Base-by-base conservation (phyloP, 1,140 invertebrate species). In the Apocrypta bakeri region DNA sequence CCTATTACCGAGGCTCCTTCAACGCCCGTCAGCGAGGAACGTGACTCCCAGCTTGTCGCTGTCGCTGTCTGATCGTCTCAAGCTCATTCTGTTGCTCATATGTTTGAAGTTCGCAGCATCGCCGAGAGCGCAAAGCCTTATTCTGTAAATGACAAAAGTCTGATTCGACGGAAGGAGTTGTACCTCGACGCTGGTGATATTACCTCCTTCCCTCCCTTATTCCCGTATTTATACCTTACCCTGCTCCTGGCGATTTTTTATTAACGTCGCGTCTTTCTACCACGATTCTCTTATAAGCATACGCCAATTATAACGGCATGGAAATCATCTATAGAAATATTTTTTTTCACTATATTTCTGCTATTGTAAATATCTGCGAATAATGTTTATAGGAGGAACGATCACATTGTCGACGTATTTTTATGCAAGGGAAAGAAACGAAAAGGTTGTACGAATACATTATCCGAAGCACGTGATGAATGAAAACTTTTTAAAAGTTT, bases 1-100 rank as follows among this genome's bases (percentile, higher is more conserved):
- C 91, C 91, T 2, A 92, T 91, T 31, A 92, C 91, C 25, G 91
- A 92, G 82, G 87, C 87, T 33, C 90, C 91, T 11, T 92, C 90
- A 7, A 92, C 89, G 1, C 89, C 89, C 12, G 86, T 91, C n/a
- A 91, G 88, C 79, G 91, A 91, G 37, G 88, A 88, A 37, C 84
- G 82, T 12, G 88, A 88, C 40, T 85, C 87, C 33, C 88, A 88
- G 48, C 72, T 91, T 33, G 84, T 87, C 1, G 84, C 87, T 27
- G 85, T 88, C 0, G 84, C 88, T 8, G 85, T 88, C n/a, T 89
- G 77, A 89, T 0, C 61, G 2, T 2, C 48, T 4, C 6, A n/a
- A 6, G n/a, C 48, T 21, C 48, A 21, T 21, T 2, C 48, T 4
- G 1, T 6, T 2, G n/a, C 48, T 21, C 48, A 21, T 21, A 4